phyloP scores from a whole-genome alignment of 2,888 invertebrate species.

The Lypha dubia region DNA sequence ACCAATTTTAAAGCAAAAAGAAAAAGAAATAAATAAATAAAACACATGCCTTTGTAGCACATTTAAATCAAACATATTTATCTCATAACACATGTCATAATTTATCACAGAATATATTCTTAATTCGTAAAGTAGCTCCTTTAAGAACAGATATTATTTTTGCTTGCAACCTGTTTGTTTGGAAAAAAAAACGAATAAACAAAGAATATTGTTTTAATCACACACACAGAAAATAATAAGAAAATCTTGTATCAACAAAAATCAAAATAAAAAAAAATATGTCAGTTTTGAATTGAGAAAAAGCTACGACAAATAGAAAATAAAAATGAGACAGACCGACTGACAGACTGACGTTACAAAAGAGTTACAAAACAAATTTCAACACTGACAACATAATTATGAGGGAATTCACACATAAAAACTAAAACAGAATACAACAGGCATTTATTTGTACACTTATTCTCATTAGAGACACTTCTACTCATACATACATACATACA shows the following conservation, averaged over 20 bases:
- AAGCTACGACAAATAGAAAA: conserved; percentile 29
- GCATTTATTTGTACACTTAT: conserved; percentile 10
- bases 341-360: too few species aligned
- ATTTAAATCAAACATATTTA: too few species aligned
- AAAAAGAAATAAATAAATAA: conserved; percentile 15
- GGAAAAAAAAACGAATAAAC: neutral
- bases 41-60: neutral
- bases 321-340: conserved; percentile 25
- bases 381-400: conserved; percentile 63
- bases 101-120: neutral
- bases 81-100: too few species aligned
- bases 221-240: conserved; percentile 47
- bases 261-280: conserved; percentile 61
- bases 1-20: conserved; percentile 25
- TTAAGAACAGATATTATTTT: neutral
- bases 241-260: conserved; percentile 40
- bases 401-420: conserved; percentile 48
- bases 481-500: neutral
- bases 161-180: neutral
- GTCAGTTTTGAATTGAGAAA: conserved; percentile 40
- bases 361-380: conserved; percentile 30
- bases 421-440: conserved; percentile 41
- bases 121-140: neutral
- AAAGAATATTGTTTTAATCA: conserved; percentile 23
- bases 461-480: conserved; percentile 7